These are phyloP conservation scores for Cardiocondyla obscurior DNA, from an alignment of 1,140 invertebrate genomes.

Conservation along the genomic window DNA sequence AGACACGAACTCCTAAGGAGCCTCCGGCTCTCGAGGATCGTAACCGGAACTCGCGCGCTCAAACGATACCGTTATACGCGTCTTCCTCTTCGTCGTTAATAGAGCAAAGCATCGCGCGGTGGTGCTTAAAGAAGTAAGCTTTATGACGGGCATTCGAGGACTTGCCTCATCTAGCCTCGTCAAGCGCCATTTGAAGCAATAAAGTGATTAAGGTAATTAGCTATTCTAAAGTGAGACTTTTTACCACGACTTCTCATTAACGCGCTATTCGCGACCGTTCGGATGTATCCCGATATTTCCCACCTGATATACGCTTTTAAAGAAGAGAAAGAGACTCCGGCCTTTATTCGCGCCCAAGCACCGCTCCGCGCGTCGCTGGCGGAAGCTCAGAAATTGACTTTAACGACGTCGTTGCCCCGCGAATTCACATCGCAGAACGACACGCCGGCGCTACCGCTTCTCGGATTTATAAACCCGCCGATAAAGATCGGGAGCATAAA, in stretches of 20 bases:
- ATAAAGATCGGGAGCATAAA: slow-evolving; percentile 1
- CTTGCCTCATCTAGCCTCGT: background rate
- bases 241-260: background rate
- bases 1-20: slow-evolving; percentile 7
- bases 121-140: slow-evolving; percentile 2
- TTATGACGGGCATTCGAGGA: background rate
- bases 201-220: slow-evolving; percentile 25
- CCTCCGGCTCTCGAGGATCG: slow-evolving; percentile 25
- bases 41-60: slow-evolving; percentile 41
- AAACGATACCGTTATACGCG: slow-evolving; percentile 34
- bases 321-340: background rate
- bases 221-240: background rate
- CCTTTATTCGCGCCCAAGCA: background rate
- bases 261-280: background rate
- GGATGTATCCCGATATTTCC: background rate
- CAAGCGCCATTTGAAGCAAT: background rate
- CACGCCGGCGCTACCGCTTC: background rate
- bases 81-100: slow-evolving; percentile 43
- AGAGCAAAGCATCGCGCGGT: slow-evolving; percentile 26
- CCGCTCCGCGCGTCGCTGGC: background rate
- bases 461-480: slow-evolving; percentile 33
- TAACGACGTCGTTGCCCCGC: slow-evolving; percentile 37
- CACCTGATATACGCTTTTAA: background rate
- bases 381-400: slow-evolving; percentile 37
- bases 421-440: slow-evolving; percentile 1